These are phyloP conservation scores for Cheilosia vulpina DNA, from an alignment of 2,888 invertebrate species.

Conservation along the genomic window DNA sequence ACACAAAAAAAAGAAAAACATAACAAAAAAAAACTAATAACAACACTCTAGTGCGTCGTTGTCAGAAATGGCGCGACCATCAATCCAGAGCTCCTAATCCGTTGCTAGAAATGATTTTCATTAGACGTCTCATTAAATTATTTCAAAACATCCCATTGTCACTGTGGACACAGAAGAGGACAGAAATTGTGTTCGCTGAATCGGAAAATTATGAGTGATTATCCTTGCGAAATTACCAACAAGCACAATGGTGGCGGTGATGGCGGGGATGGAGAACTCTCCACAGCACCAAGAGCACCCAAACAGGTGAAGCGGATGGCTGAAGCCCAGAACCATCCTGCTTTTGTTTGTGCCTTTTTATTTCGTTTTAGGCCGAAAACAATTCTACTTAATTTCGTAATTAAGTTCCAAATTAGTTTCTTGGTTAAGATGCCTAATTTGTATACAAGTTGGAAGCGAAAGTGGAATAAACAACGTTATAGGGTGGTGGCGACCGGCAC, in stretches of 20 bases:
- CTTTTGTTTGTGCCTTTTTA: slow-evolving; percentile 40
- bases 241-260: slow-evolving; percentile 1
- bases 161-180: slow-evolving; percentile 42
- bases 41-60: slow-evolving; percentile 22
- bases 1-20: too few species aligned
- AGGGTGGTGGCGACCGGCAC: neutral
- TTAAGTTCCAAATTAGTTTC: slow-evolving; percentile 62
- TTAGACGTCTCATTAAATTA: slow-evolving; percentile 74
- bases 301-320: neutral
- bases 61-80: slow-evolving; percentile 61
- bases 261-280: neutral
- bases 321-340: slow-evolving; percentile 7
- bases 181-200: slow-evolving; percentile 58
- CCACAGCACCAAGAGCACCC: too few species aligned
- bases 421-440: slow-evolving; percentile 39
- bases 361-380: slow-evolving; percentile 36
- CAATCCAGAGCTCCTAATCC: slow-evolving; percentile 61
- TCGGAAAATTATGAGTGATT: slow-evolving; percentile 72
- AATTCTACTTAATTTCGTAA: slow-evolving; percentile 68
- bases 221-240: slow-evolving; percentile 51
- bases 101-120: slow-evolving; percentile 69
- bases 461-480: slow-evolving; percentile 4
- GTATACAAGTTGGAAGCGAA: neutral
- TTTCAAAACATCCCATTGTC: slow-evolving; percentile 68
- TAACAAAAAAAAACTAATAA: neutral